Evolutionary conservation across 2,113 vertebrate species (phyloP).

Genomic region (Pteruthius melanotis): DNA sequence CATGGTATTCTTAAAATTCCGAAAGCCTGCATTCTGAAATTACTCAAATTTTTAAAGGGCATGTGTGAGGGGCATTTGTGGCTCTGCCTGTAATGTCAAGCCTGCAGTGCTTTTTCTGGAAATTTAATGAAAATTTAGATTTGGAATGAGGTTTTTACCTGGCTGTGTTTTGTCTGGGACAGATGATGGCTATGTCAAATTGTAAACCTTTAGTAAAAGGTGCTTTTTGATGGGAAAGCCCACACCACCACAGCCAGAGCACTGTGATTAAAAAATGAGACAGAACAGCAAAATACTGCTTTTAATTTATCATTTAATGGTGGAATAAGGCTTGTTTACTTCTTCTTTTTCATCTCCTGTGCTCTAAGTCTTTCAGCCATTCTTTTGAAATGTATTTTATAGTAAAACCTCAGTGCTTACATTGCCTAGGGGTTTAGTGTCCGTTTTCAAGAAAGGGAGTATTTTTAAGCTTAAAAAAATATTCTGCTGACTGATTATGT

Average conservation of each 20-base stretch:
- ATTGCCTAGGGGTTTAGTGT: conserved; percentile 71
- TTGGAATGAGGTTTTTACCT: conserved; percentile 44
- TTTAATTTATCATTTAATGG: conserved; percentile 77
- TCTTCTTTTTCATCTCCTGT: conserved; percentile 70
- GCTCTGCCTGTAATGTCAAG: background rate
- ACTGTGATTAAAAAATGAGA: conserved; percentile 67
- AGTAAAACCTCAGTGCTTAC: conserved; percentile 69
- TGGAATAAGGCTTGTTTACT: conserved; percentile 74
- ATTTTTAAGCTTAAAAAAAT: conserved; percentile 54
- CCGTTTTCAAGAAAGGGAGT: conserved; percentile 54
- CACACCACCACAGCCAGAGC: conserved; percentile 24
- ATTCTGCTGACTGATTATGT: conserved; percentile 44
- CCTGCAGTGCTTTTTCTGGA: background rate
- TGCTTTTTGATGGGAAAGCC: conserved; percentile 56
- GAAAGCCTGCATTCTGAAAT: background rate
- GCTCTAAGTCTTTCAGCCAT: conserved; percentile 67
- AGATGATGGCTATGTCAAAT: conserved; percentile 43
- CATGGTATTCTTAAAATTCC: background rate
- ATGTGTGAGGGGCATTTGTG: background rate
- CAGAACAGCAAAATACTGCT: conserved; percentile 68
- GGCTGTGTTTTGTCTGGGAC: conserved; percentile 41
- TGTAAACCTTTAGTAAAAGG: conserved; percentile 55
- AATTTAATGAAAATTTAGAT: conserved; percentile 45
- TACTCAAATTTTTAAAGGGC: background rate
- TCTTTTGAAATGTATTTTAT: conserved; percentile 79